Conservation (phyloP, 30 jellyfish, hydroid and myxozoan species). For the Aurelia aurita region DNA sequence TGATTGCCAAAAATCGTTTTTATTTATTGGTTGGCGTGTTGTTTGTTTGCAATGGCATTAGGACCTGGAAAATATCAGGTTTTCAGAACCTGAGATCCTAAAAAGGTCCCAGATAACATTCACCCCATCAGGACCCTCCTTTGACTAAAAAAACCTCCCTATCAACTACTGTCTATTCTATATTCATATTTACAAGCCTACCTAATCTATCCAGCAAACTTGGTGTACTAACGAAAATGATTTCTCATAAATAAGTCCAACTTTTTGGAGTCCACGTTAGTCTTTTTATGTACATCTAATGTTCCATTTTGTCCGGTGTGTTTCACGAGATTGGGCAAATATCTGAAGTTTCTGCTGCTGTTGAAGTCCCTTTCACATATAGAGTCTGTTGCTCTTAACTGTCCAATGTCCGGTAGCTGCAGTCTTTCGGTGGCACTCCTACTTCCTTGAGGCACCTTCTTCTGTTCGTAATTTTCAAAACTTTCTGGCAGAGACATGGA, state of each 20-base stretch:
- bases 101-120: too few species aligned
- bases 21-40: too few species aligned
- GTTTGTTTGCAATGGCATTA: too few species aligned
- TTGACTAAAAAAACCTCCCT: too few species aligned
- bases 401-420: conserved; percentile 60
- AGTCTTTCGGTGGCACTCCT: conserved; percentile 69
- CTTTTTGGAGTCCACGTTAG: conserved; percentile 22
- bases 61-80: too few species aligned
- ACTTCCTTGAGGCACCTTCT: conserved; percentile 53
- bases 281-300: conserved; percentile 21
- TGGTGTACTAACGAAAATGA: conserved; percentile 28
- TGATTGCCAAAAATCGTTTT: too few species aligned
- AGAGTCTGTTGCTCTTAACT: background rate
- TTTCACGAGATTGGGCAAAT: conserved; percentile 53
- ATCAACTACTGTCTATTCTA: too few species aligned
- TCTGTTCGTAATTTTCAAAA: conserved; percentile 31
- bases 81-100: too few species aligned
- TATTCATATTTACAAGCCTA: too few species aligned
- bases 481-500: conserved; percentile 75
- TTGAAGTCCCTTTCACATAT: conserved; percentile 1
- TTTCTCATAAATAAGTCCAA: conserved; percentile 60
- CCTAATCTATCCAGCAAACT: too few species aligned
- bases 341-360: conserved; percentile 15
- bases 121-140: too few species aligned
- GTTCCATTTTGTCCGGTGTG: conserved; percentile 33